Evolutionary conservation across 2,888 invertebrate species (phyloP), one percentile per base, ranked within the genome.

Genomic region (Bugulina stolonifera): DNA sequence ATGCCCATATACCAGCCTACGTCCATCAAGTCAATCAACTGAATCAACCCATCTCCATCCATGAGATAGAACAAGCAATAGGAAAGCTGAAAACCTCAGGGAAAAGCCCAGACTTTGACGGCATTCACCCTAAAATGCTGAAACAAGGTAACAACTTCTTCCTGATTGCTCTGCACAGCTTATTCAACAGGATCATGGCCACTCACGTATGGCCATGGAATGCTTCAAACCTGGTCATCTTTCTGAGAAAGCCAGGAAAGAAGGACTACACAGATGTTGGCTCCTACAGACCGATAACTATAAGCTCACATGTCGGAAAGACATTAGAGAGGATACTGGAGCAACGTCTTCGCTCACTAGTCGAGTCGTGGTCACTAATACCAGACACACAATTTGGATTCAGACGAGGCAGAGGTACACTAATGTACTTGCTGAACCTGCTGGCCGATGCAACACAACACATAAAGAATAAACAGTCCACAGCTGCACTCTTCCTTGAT

Each of bases 351-450:
- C 25, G 29, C 25, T 25, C 32, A 29, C 32, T 25, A 32, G 2
- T 64, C 32, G 29, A 64, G 32, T 14, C 64, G 5, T 64, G 64
- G 64, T 64, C 29, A 25, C 64, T 64, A 2, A 64, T 64, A 64
- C 32, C 32, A 32, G n/a, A 64, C 64, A 25, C 64, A 32, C 64
- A 64, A 32, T 64, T 64, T 64, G 64, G 64, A 43, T 43, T 43
- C 43, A 43, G 43, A 43, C 43, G 18, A 18, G 43, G 43, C 5
- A 43, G 43, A 43, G 5, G 64, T 32, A 64, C 64, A 64, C 32
- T 32, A 5, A 64, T 64, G 64, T 64, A 64, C 32, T 32, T 64
- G 3, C 64, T 64, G 5, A 32, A 64, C 64, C n/a, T 64, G 2
- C 27, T 64, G 27, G 32, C 64, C n/a, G 32, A 64, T 29, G 32